Evolutionary conservation across 1,140 invertebrate genomes (phyloP).

Genomic region (Trichomalopsis sarcophagae): DNA sequence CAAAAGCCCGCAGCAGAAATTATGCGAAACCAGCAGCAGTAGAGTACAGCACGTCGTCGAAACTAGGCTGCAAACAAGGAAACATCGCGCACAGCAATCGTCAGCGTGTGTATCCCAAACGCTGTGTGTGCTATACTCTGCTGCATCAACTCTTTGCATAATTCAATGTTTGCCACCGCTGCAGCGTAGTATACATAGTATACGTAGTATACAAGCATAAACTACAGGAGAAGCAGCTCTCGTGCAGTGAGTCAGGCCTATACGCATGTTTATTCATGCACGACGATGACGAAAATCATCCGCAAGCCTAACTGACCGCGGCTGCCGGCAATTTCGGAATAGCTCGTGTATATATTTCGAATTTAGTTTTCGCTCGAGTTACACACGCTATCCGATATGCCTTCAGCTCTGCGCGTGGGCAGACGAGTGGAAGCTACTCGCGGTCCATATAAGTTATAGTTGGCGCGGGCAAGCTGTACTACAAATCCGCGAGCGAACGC

Average conservation of each 20-base stretch:
- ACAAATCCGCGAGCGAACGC: background rate
- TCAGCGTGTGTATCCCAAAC: background rate
- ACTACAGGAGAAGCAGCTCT: background rate
- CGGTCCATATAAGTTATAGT: background rate
- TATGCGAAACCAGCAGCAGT: background rate
- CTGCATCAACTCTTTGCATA: slow-evolving; percentile 8
- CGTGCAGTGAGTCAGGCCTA: background rate
- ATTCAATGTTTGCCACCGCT: background rate
- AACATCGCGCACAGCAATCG: background rate
- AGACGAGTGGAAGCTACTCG: too few species aligned
- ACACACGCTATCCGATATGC: too few species aligned
- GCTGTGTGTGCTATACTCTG: background rate
- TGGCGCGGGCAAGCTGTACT: background rate
- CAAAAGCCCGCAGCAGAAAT: background rate
- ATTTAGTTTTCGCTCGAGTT: background rate
- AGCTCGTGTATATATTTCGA: background rate
- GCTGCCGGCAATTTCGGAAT: slow-evolving; percentile 2
- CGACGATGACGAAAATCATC: slow-evolving; percentile 4
- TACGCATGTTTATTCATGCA: slow-evolving; percentile 26
- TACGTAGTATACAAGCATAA: too few species aligned
- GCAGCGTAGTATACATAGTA: background rate
- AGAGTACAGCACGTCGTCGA: background rate
- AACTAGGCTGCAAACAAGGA: slow-evolving; percentile 4
- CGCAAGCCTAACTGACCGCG: background rate
- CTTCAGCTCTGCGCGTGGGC: too few species aligned